Evolutionary conservation across 2,113 vertebrate genomes (phyloP).

Genomic region (Scatophagus argus): DNA sequence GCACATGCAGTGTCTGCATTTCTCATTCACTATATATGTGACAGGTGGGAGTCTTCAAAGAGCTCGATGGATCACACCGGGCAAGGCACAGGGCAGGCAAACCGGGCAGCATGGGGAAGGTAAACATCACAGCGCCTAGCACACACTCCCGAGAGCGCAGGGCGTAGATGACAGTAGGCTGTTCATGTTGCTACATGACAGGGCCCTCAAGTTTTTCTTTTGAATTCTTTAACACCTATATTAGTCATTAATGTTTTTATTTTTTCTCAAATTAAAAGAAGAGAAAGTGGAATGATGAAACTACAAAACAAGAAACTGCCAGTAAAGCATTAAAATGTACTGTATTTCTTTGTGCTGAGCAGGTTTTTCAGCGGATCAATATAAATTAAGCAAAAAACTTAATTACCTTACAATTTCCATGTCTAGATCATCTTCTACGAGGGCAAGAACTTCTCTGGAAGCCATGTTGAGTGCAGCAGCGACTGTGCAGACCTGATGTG

Average conservation of each 20-base stretch:
- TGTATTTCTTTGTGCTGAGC: not conserved
- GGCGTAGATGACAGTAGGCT: not conserved
- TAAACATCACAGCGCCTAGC: slow-evolving; percentile 48
- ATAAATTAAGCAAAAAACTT: not conserved
- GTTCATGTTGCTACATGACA: not conserved
- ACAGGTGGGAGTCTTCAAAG: slow-evolving; percentile 69
- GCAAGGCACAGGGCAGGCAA: slow-evolving; percentile 16
- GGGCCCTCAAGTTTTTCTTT: not conserved
- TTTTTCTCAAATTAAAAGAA: not conserved
- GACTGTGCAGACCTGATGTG: slow-evolving; percentile 71
- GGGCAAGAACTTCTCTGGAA: slow-evolving; percentile 73
- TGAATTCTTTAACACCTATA: not conserved
- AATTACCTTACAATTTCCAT: not conserved
- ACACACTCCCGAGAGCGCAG: not conserved
- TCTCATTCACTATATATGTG: slow-evolving; percentile 72
- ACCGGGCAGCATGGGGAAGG: slow-evolving; percentile 74
- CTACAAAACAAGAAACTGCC: not conserved
- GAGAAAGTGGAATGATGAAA: not conserved
- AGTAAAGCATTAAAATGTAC: not conserved
- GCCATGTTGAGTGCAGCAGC: slow-evolving; percentile 60
- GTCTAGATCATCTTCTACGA: slow-evolving; percentile 80
- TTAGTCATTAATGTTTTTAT: not conserved
- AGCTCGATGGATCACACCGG: slow-evolving; percentile 46
- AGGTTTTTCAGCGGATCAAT: not conserved
- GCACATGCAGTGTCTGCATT: slow-evolving; percentile 75